These are phyloP conservation scores for Oscheius myriophilus DNA, from an alignment of 2,888 invertebrate genomes.

Conservation along the genomic window DNA sequence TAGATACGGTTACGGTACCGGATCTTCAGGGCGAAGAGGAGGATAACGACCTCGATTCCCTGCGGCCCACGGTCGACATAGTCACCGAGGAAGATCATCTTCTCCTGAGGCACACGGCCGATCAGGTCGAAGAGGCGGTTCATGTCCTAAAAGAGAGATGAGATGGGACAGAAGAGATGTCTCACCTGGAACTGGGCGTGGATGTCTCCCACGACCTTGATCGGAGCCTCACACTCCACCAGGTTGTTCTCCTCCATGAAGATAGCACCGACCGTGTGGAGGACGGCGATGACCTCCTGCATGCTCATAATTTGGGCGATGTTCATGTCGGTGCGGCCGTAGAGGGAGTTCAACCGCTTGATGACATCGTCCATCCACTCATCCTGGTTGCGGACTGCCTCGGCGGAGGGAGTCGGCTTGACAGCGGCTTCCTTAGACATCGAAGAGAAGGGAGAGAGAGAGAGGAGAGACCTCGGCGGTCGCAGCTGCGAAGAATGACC, in stretches of 20 bases:
- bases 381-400: not conserved
- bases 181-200: slow-evolving; percentile 59
- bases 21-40: slow-evolving; percentile 61
- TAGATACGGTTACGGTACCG: slow-evolving; percentile 58
- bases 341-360: slow-evolving; percentile 52
- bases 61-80: slow-evolving; percentile 66
- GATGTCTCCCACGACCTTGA: slow-evolving; percentile 63
- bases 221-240: slow-evolving; percentile 60
- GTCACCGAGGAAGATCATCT: slow-evolving; percentile 60
- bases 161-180: not conserved
- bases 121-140: slow-evolving; percentile 62
- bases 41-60: slow-evolving; percentile 59
- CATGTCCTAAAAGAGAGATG: slow-evolving; percentile 41
- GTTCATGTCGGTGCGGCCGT: slow-evolving; percentile 41
- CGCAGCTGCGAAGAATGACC: too few relatives aligned
- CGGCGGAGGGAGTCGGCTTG: slow-evolving; percentile 1
- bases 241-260: slow-evolving; percentile 57
- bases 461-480: too few relatives aligned
- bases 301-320: slow-evolving; percentile 48
- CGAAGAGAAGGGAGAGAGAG: too few relatives aligned
- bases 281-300: slow-evolving; percentile 52
- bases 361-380: slow-evolving; percentile 57
- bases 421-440: too few relatives aligned
- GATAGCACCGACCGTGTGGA: slow-evolving; percentile 30
- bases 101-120: slow-evolving; percentile 61